Evolutionary conservation across 53 echinoderm and acorn worm genomes (phyloP).

Genomic region (Actinopyga echinites): DNA sequence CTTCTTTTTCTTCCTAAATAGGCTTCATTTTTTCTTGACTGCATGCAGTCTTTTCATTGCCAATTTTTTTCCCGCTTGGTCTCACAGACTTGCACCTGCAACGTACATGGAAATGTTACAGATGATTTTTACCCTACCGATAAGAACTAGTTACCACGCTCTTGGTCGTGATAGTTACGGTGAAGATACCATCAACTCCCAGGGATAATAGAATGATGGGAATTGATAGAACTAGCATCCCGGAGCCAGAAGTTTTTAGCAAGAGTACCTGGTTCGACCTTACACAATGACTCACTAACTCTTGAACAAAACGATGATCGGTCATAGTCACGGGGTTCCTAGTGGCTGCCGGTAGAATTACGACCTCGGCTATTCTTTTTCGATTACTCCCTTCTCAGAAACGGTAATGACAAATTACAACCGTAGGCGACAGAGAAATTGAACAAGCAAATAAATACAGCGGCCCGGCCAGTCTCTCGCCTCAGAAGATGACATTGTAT

Average conservation of each 20-base stretch:
- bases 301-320: too few species aligned
- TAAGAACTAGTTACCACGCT: too few species aligned
- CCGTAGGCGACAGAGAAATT: background rate
- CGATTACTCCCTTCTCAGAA: background rate
- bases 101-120: too few species aligned
- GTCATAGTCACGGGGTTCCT: background rate
- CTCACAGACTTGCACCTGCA: too few species aligned
- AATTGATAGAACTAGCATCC: background rate
- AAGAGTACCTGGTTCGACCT: slow-evolving; percentile 4
- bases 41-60: too few species aligned
- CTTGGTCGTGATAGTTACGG: too few species aligned
- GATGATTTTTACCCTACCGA: too few species aligned
- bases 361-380: slow-evolving; percentile 7
- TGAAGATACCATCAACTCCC: background rate
- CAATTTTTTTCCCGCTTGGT: too few species aligned
- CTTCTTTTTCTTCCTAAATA: too few species aligned
- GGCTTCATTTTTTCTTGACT: too few species aligned
- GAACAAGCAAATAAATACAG: slow-evolving; percentile 2
- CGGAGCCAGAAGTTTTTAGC: background rate
- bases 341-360: slow-evolving; percentile 1
- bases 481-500: background rate
- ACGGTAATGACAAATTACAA: background rate
- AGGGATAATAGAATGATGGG: background rate
- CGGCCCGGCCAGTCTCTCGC: background rate
- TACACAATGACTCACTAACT: background rate